These are phyloP conservation scores for Copsychus sechellarum DNA, from an alignment of 2,113 vertebrate species.

Conservation along the genomic window DNA sequence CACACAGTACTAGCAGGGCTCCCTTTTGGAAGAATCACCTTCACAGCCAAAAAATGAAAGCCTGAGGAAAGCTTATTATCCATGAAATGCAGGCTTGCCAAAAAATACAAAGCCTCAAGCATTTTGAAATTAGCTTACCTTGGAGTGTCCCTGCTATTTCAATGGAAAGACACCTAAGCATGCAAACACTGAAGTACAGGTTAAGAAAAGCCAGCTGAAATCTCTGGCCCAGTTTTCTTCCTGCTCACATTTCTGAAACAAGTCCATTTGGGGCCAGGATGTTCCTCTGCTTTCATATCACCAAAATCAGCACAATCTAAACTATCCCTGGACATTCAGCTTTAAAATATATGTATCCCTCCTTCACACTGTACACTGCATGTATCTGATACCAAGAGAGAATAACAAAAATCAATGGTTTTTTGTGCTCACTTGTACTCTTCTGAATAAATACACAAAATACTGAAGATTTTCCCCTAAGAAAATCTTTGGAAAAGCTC, in stretches of 20 bases:
- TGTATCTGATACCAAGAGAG: background rate
- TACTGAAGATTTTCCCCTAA: background rate
- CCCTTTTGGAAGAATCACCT: background rate
- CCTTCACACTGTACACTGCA: background rate
- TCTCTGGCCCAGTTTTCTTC: background rate
- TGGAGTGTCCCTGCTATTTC: background rate
- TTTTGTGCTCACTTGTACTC: background rate
- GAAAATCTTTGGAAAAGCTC: background rate
- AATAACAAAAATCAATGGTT: background rate
- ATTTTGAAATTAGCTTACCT: conserved; percentile 34
- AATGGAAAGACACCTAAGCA: background rate
- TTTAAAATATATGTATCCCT: background rate
- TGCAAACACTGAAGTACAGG: background rate
- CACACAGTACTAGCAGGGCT: background rate
- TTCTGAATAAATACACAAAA: background rate
- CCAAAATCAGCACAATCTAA: background rate
- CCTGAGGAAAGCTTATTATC: conserved; percentile 17
- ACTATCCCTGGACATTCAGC: background rate
- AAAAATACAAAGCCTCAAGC: background rate
- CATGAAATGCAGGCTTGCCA: background rate
- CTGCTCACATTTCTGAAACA: background rate
- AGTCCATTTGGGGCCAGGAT: background rate
- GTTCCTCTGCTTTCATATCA: background rate
- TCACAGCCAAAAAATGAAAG: conserved; percentile 40
- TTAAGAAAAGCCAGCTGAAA: conserved; percentile 2